Evolutionary conservation across 23 tunicate genomes (phyloP).

Genomic region (Trididemnum miniatum): DNA sequence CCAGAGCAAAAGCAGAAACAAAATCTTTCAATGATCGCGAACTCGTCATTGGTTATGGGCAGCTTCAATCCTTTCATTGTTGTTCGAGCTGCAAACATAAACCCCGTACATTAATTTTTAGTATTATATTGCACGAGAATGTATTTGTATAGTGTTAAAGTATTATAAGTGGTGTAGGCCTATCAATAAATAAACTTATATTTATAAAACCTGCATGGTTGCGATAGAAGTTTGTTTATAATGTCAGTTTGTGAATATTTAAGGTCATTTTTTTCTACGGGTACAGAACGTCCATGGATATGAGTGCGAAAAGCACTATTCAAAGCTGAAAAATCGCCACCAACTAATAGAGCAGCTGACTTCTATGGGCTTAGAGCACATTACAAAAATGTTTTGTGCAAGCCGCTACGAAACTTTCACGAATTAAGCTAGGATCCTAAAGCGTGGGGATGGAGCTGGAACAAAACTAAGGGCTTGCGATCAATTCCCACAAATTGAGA

Average conservation of each 20-base stretch:
- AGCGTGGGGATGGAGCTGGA: background rate
- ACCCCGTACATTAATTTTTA: too few species aligned
- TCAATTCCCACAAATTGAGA: background rate
- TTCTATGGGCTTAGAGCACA: background rate
- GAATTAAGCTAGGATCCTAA: background rate
- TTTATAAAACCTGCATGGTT: too few species aligned
- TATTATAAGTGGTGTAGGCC: background rate
- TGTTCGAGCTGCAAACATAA: too few species aligned
- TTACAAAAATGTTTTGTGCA: background rate
- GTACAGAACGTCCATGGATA: background rate
- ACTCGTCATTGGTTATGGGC: too few species aligned
- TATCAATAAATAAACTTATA: too few species aligned
- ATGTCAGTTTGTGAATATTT: too few species aligned
- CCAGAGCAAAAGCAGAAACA: too few species aligned
- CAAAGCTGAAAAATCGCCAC: slow-evolving; percentile 3
- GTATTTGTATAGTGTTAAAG: background rate
- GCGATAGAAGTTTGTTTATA: too few species aligned
- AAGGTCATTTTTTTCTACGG: background rate
- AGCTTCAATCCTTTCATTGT: too few species aligned
- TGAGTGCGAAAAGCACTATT: background rate
- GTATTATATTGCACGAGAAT: too few species aligned
- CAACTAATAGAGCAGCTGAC: background rate
- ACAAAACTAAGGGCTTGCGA: background rate
- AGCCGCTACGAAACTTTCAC: background rate
- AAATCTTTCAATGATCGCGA: too few species aligned